Evolutionary conservation across 2,888 invertebrate genomes (phyloP).

Genomic region (Philonicus albiceps): DNA sequence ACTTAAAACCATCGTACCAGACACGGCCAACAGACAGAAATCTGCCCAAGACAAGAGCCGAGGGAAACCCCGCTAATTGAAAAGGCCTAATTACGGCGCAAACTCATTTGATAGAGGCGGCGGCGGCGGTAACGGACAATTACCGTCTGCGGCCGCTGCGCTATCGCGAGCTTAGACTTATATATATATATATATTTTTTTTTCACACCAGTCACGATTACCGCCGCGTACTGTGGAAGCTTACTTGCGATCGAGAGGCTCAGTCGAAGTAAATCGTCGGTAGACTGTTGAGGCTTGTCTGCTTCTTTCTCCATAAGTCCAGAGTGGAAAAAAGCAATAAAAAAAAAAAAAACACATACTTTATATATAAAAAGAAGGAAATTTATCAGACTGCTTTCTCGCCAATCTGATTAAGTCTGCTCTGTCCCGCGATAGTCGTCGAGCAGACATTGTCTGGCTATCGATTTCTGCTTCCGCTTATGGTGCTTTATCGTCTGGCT

Average conservation of each 20-base stretch:
- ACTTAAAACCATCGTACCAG: not conserved
- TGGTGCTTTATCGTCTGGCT: constrained; percentile 37
- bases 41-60: not conserved
- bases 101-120: not conserved
- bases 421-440: constrained; percentile 13
- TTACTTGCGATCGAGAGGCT: not conserved
- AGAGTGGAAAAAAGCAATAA: not conserved
- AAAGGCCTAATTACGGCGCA: constrained; percentile 9
- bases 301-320: not conserved
- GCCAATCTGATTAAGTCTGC: constrained; percentile 7
- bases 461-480: constrained; percentile 36
- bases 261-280: not conserved
- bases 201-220: constrained; percentile 15
- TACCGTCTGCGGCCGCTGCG: constrained; percentile 1
- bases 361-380: not conserved
- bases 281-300: not conserved
- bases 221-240: not conserved
- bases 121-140: not conserved
- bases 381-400: constrained; percentile 31
- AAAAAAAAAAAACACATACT: not conserved
- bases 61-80: constrained; percentile 23
- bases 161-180: not conserved
- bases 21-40: not conserved
- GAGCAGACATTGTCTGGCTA: constrained; percentile 30
- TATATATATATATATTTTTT: no score